Percentiles rank a stretch among this genome's conserved stretches.
phyloP scores from a whole-genome alignment of 2,888 invertebrate genomes.

The Trilocha varians region DNA sequence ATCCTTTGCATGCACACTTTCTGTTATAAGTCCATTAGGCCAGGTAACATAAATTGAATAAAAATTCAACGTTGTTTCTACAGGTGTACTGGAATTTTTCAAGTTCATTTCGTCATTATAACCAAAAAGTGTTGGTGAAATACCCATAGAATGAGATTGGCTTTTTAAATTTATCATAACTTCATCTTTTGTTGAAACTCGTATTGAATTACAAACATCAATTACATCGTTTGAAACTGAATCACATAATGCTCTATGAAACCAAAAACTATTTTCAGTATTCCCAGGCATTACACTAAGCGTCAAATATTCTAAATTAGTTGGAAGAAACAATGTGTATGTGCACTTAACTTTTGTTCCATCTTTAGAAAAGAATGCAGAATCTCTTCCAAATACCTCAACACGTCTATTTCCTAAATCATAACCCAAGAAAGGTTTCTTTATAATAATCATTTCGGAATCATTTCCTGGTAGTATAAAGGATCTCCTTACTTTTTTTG shows the following conservation, averaged over 20 bases:
- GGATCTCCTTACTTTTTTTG: slow-evolving; percentile 23
- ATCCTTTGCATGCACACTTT: slow-evolving; percentile 46
- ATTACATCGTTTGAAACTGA: slow-evolving; percentile 20
- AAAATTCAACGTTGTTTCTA: slow-evolving; percentile 26
- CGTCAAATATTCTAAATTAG: slow-evolving; percentile 45
- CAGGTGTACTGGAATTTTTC: slow-evolving; percentile 17
- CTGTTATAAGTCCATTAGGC: slow-evolving; percentile 59
- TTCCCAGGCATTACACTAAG: slow-evolving; percentile 47
- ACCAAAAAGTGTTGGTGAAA: slow-evolving; percentile 14
- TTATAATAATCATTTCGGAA: slow-evolving; percentile 14
- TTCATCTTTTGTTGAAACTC: slow-evolving; percentile 46
- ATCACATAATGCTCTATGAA: slow-evolving; percentile 48
- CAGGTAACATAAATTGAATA: slow-evolving; percentile 50
- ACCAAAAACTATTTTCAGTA: slow-evolving; percentile 46
- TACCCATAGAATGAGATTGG: slow-evolving; percentile 27
- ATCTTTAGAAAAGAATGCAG: slow-evolving; percentile 51
- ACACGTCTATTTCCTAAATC: slow-evolving; percentile 55
- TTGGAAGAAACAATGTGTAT: slow-evolving; percentile 51
- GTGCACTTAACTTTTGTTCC: slow-evolving; percentile 42
- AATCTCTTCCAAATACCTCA: slow-evolving; percentile 58
- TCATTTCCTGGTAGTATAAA: slow-evolving; percentile 11
- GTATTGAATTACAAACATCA: slow-evolving; percentile 47
- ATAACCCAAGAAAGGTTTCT: slow-evolving; percentile 51
- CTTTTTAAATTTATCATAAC: slow-evolving; percentile 50
- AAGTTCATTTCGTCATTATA: slow-evolving; percentile 16